Evolutionary conservation across 2,888 invertebrate genomes (phyloP).

Genomic region (Melanostoma scalare): DNA sequence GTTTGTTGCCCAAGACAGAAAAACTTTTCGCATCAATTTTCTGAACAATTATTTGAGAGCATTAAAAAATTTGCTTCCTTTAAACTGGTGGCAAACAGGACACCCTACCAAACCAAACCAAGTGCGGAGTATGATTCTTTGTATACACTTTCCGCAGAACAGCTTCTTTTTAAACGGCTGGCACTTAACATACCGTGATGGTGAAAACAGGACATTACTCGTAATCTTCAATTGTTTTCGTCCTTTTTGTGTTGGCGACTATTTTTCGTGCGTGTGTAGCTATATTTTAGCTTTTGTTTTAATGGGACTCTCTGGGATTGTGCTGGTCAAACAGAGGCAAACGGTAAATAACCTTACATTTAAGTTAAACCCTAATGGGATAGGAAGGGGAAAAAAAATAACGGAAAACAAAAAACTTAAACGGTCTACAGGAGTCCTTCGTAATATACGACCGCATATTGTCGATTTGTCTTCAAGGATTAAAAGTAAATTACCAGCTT

Average conservation of each 20-base stretch:
- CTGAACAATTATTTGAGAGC: slow-evolving; percentile 57
- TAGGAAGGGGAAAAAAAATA: slow-evolving; percentile 10
- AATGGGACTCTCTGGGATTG: slow-evolving; percentile 39
- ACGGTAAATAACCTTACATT: slow-evolving; percentile 65
- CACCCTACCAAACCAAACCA: not conserved
- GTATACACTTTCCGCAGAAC: too few relatives aligned
- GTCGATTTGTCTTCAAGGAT: slow-evolving; percentile 72
- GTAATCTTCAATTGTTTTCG: slow-evolving; percentile 63
- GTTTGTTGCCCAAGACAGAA: not conserved
- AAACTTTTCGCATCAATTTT: slow-evolving; percentile 69
- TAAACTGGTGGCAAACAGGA: slow-evolving; percentile 33
- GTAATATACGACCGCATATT: slow-evolving; percentile 65
- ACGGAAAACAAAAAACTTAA: not conserved
- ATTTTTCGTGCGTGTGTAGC: slow-evolving; percentile 43
- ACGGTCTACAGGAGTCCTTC: slow-evolving; percentile 1
- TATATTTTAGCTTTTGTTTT: slow-evolving; percentile 41
- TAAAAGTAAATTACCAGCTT: slow-evolving; percentile 72
- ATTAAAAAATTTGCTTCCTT: slow-evolving; percentile 64
- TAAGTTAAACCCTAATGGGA: slow-evolving; percentile 60
- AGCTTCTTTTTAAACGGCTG: slow-evolving; percentile 37
- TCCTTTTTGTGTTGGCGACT: slow-evolving; percentile 8
- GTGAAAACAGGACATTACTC: slow-evolving; percentile 49
- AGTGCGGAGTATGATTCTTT: too few relatives aligned
- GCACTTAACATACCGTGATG: slow-evolving; percentile 56
- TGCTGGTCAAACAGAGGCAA: slow-evolving; percentile 58